Conservation (phyloP, 1,140 invertebrate species). For the Leptinotarsa texana region DNA sequence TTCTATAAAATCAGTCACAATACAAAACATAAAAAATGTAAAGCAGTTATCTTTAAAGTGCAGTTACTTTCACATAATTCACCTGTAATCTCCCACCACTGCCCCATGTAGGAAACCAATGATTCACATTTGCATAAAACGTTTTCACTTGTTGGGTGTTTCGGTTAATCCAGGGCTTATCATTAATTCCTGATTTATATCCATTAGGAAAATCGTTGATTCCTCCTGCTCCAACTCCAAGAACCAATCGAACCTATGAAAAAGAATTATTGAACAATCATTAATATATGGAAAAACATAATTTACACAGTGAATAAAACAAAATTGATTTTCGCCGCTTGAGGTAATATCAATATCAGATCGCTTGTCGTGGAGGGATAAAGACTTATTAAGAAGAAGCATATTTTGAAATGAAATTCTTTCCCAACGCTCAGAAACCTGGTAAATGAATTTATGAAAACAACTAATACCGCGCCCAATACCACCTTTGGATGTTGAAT, state of each 20-base stretch:
- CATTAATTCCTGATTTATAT: conserved; percentile 31
- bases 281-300: background rate
- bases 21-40: no score
- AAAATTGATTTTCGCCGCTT: no score
- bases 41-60: conserved; percentile 27
- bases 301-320: no score
- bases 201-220: conserved; percentile 43
- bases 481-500: no score
- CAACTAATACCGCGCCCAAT: no score
- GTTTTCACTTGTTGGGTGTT: conserved; percentile 30
- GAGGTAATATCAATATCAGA: no score
- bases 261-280: conserved; percentile 26
- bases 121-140: conserved; percentile 33
- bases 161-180: conserved; percentile 45
- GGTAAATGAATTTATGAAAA: no score
- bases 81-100: conserved; percentile 36
- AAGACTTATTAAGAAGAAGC: no score
- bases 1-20: no score
- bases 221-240: conserved; percentile 47
- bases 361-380: no score
- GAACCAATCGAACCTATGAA: conserved; percentile 36
- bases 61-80: conserved; percentile 43
- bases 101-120: conserved; percentile 44
- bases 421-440: no score
- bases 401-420: no score